Conservation (phyloP, 1,140 invertebrate species). For the Platyura marginata region DNA sequence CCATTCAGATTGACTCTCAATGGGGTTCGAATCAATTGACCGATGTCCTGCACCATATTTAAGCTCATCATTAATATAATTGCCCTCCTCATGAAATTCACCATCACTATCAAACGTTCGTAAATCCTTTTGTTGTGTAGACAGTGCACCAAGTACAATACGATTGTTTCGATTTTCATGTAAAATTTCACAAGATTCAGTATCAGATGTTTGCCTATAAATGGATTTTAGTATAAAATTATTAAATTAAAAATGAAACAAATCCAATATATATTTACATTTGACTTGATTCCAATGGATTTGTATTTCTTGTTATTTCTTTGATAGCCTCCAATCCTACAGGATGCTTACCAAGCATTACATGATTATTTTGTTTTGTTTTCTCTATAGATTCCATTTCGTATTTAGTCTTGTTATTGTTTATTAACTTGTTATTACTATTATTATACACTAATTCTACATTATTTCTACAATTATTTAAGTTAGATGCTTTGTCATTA, state of each 20-base stretch:
- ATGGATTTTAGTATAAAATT: background rate
- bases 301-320: constrained; percentile 24
- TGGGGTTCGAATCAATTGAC: constrained; percentile 23
- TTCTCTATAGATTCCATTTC: constrained; percentile 7
- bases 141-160: background rate
- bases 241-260: background rate
- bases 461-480: constrained; percentile 16
- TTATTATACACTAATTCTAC: constrained; percentile 13
- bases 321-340: constrained; percentile 24
- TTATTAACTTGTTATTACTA: constrained; percentile 14
- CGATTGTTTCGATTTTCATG: constrained; percentile 6
- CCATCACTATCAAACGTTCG: background rate
- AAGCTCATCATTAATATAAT: constrained; percentile 21
- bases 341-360: constrained; percentile 22
- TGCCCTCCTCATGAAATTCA: background rate
- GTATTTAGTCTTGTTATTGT: constrained; percentile 6
- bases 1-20: constrained; percentile 60
- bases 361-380: background rate
- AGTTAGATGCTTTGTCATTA: background rate
- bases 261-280: constrained; percentile 13
- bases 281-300: constrained; percentile 22
- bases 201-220: constrained; percentile 23
- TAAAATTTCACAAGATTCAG: constrained; percentile 23
- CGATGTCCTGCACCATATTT: constrained; percentile 23
- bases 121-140: background rate